Conservation (phyloP, 2,888 invertebrate genomes). For the Halictus ligatus region DNA sequence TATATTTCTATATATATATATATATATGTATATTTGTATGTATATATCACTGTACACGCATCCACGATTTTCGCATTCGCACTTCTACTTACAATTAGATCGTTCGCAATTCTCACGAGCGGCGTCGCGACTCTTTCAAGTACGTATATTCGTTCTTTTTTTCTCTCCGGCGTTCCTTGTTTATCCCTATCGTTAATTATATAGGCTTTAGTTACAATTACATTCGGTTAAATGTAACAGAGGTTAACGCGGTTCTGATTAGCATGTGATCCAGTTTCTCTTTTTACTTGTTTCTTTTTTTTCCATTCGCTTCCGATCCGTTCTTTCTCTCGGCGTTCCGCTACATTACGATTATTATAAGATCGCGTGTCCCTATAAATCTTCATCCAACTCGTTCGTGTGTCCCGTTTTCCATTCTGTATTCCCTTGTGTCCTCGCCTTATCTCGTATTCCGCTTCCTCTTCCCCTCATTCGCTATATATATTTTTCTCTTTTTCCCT, state of each 20-base stretch:
- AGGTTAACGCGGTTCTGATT: conserved; percentile 85
- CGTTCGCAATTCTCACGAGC: conserved; percentile 48
- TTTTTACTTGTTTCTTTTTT: neutral
- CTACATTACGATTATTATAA: conserved; percentile 43
- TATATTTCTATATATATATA: conserved; percentile 27
- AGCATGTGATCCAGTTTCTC: conserved; percentile 82
- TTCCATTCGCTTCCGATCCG: conserved; percentile 71
- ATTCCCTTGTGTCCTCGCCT: conserved; percentile 24
- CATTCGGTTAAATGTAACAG: conserved; percentile 83
- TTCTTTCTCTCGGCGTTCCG: conserved; percentile 33
- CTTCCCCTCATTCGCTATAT: neutral
- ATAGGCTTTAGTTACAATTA: conserved; percentile 82
- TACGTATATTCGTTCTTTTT: conserved; percentile 55
- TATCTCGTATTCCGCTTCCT: conserved; percentile 14
- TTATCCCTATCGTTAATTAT: conserved; percentile 35
- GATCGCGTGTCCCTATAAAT: conserved; percentile 57
- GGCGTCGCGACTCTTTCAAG: conserved; percentile 55
- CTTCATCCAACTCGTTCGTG: conserved; percentile 50
- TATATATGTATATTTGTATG: conserved; percentile 51
- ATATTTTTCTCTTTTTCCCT: neutral
- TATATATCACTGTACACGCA: conserved; percentile 67
- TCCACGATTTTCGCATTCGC: conserved; percentile 68
- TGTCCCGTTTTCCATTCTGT: conserved; percentile 43
- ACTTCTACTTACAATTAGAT: conserved; percentile 52
- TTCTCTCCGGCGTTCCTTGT: conserved; percentile 45